Base-by-base conservation (phyloP, 2,888 invertebrate species). In the Drosophila atripex region DNA sequence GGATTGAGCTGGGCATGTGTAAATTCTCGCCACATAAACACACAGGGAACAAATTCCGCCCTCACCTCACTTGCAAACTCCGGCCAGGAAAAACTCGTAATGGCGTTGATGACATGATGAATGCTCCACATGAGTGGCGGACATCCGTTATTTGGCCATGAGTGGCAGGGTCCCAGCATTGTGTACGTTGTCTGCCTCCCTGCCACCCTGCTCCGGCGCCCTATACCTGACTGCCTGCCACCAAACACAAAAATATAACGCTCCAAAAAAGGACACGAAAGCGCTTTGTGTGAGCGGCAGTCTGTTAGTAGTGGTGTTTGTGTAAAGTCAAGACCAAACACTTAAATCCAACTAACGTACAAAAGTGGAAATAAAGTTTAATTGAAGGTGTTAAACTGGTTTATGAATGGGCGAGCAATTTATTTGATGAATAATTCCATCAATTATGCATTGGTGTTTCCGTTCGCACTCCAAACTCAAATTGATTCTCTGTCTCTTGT, bases 81-180 rank as follows among this genome's bases (percentile, higher is more conserved):
- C 21, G 46, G 47, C 53, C 64, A 52, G 63, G 66, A 64, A 64
- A 71, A 70, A 54, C 32, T 54, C 72, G 61, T 73, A 73, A 73
- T 73, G 74, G 61, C 63, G 52, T 63, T 74, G 74, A 79, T 73
- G 78, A 66, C 77, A 83, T 78, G 83, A 78, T 80, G 73, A 76
- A 83, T 76, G 76, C 64, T 73, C 64, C 61, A 75, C 76, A 75
- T 75, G 77, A 77, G 74, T 77, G 71, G 61, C 73, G 76, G 75
- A 77, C 77, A 78, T 80, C 75, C 78, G 75, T 78, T 70, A 77
- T 60, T 63, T 69, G 59, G 71, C 55, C 69, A 68, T 23, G 45
- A 63, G 50, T 63, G 63, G 50, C 49, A 50, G 45, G 38, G 66
- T 25, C 69, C 39, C 39, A n/a, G 74, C 38, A 69, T 68, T 54